Evolutionary conservation across 2,113 vertebrate genomes (phyloP).

Genomic region (Xiphorhynchus elegans): DNA sequence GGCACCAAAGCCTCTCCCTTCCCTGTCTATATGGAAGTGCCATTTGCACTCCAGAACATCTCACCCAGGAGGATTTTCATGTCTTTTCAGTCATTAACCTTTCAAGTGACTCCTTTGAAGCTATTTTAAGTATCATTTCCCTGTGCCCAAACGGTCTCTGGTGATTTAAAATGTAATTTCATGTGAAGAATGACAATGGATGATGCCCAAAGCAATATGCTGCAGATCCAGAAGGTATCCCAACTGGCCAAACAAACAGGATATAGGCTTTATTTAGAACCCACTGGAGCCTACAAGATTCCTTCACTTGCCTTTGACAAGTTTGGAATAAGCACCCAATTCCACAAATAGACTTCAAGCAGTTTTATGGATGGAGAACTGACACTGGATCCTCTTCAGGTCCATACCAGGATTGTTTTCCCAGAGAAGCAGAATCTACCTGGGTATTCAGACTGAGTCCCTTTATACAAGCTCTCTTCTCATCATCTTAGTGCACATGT

Average conservation of each 20-base stretch:
- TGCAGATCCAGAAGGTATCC: background rate
- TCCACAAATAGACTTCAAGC: background rate
- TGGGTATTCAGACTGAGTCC: background rate
- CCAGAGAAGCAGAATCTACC: background rate
- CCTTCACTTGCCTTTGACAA: background rate
- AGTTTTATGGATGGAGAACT: background rate
- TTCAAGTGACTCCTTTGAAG: slow-evolving; percentile 4
- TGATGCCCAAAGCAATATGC: slow-evolving; percentile 11
- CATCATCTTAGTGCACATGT: background rate
- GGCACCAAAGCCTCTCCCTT: background rate
- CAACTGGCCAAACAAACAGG: background rate
- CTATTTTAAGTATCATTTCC: slow-evolving; percentile 35
- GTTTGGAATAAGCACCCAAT: background rate
- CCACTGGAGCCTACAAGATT: background rate
- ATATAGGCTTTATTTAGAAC: background rate
- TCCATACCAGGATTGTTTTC: background rate
- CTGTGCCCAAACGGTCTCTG: slow-evolving; percentile 10
- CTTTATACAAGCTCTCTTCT: background rate
- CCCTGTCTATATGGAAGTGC: background rate
- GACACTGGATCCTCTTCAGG: background rate
- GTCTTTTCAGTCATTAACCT: slow-evolving; percentile 44
- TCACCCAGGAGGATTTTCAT: slow-evolving; percentile 24
- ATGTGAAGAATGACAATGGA: background rate
- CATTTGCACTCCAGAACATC: slow-evolving; percentile 45
- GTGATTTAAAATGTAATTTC: slow-evolving; percentile 30